These are phyloP conservation scores for Siderastrea radians DNA, from an alignment of 92 coral and sea anemone species.

Conservation along the genomic window DNA sequence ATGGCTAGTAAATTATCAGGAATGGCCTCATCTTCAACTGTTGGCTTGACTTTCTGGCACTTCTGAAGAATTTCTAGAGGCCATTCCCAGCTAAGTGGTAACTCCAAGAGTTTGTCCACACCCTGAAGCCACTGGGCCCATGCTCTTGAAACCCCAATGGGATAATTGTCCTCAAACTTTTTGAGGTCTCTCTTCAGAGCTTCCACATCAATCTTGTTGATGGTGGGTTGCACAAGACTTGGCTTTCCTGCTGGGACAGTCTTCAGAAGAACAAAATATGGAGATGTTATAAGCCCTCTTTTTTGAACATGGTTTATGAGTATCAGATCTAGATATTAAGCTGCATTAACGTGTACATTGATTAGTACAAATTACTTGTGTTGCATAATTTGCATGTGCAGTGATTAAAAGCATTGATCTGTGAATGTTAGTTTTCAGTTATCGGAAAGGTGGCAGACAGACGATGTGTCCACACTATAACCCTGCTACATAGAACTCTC, in stretches of 20 bases:
- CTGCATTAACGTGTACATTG: too few species aligned
- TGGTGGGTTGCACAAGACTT: constrained; percentile 19
- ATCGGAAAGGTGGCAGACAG: too few species aligned
- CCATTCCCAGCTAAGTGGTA: not conserved
- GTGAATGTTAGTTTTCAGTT: too few species aligned
- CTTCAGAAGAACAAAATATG: not conserved
- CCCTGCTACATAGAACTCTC: too few species aligned
- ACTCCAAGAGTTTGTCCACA: not conserved
- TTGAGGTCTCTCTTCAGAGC: constrained; percentile 28
- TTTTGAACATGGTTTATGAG: not conserved
- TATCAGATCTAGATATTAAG: too few species aligned
- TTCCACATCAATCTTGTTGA: constrained; percentile 39
- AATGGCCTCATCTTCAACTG: not conserved
- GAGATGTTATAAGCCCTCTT: too few species aligned
- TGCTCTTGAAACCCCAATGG: not conserved
- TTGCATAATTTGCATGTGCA: too few species aligned
- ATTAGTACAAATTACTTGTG: too few species aligned
- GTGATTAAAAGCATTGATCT: too few species aligned
- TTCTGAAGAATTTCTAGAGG: not conserved
- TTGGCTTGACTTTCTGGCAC: not conserved
- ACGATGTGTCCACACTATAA: too few species aligned
- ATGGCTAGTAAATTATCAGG: not conserved
- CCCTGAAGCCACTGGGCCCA: not conserved
- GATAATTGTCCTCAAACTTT: not conserved
- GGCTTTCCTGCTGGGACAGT: constrained; percentile 40